Evolutionary conservation across 2,113 vertebrate genomes (phyloP).

Genomic region (Hyperoodon ampullatus): DNA sequence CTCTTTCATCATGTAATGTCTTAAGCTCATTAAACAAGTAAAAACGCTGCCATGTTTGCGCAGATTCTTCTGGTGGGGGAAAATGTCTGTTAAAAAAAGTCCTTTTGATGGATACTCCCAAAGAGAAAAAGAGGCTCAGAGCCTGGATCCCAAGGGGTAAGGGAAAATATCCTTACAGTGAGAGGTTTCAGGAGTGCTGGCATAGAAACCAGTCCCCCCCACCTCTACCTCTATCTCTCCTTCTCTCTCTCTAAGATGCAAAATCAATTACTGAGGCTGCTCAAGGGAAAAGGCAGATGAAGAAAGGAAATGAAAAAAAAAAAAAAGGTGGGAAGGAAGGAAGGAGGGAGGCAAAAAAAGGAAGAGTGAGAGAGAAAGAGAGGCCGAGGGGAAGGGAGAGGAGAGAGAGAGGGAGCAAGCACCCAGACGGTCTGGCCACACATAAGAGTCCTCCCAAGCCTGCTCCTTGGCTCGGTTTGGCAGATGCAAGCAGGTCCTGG

Average conservation of each 20-base stretch:
- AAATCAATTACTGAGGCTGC: slow-evolving; percentile 84
- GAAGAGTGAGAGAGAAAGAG: too few relatives aligned
- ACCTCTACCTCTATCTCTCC: not conserved
- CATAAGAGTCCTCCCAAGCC: slow-evolving; percentile 82
- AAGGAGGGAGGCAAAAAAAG: not conserved
- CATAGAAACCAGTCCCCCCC: slow-evolving; percentile 50
- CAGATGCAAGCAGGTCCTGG: slow-evolving; percentile 79
- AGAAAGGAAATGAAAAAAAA: not conserved
- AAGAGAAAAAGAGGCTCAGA: slow-evolving; percentile 81
- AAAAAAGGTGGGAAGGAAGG: not conserved
- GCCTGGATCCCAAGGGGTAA: slow-evolving; percentile 81
- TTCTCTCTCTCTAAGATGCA: slow-evolving; percentile 29
- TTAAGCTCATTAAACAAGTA: slow-evolving; percentile 87
- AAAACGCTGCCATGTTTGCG: slow-evolving; percentile 83
- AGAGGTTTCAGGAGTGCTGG: slow-evolving; percentile 82
- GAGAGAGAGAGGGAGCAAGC: slow-evolving; percentile 17
- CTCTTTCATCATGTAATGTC: slow-evolving; percentile 82
- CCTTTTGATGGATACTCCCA: slow-evolving; percentile 83
- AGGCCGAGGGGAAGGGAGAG: not conserved
- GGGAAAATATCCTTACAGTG: slow-evolving; percentile 84
- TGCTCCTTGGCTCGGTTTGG: slow-evolving; percentile 79
- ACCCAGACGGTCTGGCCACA: slow-evolving; percentile 73
- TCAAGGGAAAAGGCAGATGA: slow-evolving; percentile 24
- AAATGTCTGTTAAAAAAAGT: slow-evolving; percentile 80
- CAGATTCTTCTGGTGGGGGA: slow-evolving; percentile 82